These are phyloP conservation scores for Eulemur mongoz DNA, from an alignment of 2,797 vertebrate species.

Conservation along the genomic window DNA sequence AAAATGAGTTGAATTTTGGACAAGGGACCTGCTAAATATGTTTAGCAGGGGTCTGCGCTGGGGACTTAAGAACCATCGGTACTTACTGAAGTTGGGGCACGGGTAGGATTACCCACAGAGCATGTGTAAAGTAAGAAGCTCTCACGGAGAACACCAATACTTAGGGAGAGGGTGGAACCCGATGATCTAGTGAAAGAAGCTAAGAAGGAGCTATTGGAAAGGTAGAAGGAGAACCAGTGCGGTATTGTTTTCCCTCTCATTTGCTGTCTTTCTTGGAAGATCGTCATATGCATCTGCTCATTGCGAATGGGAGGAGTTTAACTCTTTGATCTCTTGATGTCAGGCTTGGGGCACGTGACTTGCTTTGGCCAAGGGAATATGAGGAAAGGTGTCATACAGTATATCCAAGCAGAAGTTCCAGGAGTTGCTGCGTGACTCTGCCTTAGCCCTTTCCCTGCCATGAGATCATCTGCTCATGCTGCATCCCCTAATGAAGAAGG, in stretches of 20 bases:
- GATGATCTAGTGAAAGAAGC: not conserved
- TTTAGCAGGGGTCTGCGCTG: not conserved
- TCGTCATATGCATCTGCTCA: not conserved
- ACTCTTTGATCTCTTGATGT: not conserved
- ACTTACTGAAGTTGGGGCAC: not conserved
- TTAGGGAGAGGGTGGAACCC: not conserved
- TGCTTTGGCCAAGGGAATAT: not conserved
- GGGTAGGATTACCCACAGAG: not conserved
- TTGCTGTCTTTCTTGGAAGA: not conserved
- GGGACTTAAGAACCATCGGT: not conserved
- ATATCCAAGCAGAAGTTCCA: not conserved
- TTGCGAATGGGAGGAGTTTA: not conserved
- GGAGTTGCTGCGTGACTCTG: not conserved
- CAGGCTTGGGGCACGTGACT: not conserved
- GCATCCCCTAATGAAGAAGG: not conserved
- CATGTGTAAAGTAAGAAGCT: not conserved
- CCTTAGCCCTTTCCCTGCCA: not conserved
- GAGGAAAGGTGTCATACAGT: not conserved
- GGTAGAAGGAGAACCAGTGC: not conserved
- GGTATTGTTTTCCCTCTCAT: not conserved
- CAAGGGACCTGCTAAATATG: not conserved
- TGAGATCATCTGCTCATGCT: not conserved
- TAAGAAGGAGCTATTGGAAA: not conserved
- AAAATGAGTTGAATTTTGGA: not conserved
- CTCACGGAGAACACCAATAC: fast-evolving